phyloP scores from a whole-genome alignment of 2,113 vertebrate genomes.

The Melanostigma gelatinosum region DNA sequence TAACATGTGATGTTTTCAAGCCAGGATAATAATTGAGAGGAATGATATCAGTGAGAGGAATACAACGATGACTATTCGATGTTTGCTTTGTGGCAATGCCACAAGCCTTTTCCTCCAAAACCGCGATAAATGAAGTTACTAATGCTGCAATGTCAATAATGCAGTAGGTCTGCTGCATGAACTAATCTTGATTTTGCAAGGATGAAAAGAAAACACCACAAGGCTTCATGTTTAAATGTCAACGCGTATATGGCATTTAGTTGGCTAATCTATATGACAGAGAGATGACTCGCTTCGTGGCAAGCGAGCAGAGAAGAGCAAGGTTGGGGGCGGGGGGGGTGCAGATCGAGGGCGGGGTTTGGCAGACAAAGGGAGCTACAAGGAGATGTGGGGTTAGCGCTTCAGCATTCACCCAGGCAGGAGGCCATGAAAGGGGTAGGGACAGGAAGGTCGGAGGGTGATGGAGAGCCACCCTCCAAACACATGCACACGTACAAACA shows the following conservation, averaged over 20 bases:
- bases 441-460: slow-evolving; percentile 54
- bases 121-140: background rate
- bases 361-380: slow-evolving; percentile 75
- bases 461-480: slow-evolving; percentile 54
- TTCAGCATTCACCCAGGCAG: slow-evolving; percentile 61
- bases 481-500: slow-evolving; percentile 39
- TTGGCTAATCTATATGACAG: slow-evolving; percentile 52
- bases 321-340: background rate
- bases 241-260: slow-evolving; percentile 44
- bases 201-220: slow-evolving; percentile 36
- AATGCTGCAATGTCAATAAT: background rate
- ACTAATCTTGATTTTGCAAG: slow-evolving; percentile 19
- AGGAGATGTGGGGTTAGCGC: slow-evolving; percentile 68
- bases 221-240: slow-evolving; percentile 54
- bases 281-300: slow-evolving; percentile 53
- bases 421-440: slow-evolving; percentile 69
- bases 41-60: background rate
- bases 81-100: background rate
- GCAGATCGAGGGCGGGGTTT: slow-evolving; percentile 57
- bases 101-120: background rate
- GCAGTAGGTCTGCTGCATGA: background rate
- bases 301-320: slow-evolving; percentile 31
- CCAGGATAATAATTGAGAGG: slow-evolving; percentile 27
- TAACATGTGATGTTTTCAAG: slow-evolving; percentile 20
- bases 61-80: background rate